A percentile compares a stretch with the other conserved stretches of the same genome.
Evolutionary conservation across 2,113 vertebrate genomes (phyloP).

Genomic region (Proteles cristata): DNA sequence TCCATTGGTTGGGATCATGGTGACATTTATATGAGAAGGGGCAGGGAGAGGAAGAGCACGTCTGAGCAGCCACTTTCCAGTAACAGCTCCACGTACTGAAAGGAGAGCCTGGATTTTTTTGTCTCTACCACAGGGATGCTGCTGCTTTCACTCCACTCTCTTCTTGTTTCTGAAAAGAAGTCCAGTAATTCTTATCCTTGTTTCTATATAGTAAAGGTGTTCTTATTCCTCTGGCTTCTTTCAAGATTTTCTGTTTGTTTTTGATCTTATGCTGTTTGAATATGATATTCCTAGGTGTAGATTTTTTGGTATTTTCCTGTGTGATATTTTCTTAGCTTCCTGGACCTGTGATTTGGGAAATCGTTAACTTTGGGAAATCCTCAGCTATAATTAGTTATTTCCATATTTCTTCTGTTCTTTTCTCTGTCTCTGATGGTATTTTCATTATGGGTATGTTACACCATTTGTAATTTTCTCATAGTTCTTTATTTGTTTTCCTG

Average conservation of each 20-base stretch:
- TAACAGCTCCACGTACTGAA: background rate
- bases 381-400: background rate
- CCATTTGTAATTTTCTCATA: background rate
- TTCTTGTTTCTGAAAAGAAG: background rate
- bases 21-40: background rate
- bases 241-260: background rate
- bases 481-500: background rate
- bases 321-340: background rate
- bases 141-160: background rate
- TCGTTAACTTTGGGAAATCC: background rate
- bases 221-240: background rate
- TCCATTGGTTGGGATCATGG: background rate
- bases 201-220: background rate
- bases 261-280: background rate
- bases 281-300: background rate
- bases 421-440: background rate
- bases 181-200: background rate
- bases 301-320: background rate
- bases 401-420: background rate
- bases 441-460: background rate
- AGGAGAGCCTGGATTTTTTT: background rate
- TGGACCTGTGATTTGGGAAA: background rate
- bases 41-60: background rate
- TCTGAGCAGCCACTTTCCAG: background rate
- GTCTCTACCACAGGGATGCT: background rate